Base-by-base conservation (phyloP, 2,113 vertebrate species). In the Phalacrocorax carbo region DNA sequence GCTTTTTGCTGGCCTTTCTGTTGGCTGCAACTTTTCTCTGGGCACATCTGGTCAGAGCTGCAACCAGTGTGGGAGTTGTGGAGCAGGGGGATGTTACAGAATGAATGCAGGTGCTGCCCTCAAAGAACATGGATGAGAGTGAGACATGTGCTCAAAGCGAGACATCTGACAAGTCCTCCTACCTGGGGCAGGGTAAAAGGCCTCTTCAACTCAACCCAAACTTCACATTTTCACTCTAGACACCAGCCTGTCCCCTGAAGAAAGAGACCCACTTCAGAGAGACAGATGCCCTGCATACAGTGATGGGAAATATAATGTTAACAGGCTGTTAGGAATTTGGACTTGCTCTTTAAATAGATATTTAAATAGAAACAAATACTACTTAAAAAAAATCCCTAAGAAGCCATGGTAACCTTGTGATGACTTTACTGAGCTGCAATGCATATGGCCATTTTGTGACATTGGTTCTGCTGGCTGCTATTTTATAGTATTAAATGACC, bases 51-150 rank as follows among this genome's bases (percentile, higher is more conserved):
- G 69, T 40, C 8, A 2, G 62, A 54, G 27, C n/a, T 16, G 10
- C 13, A 54, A 29, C 40, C 46, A 62, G 54, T 2, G 1, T 27
- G 44, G 71, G 44, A 36, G 23, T 69, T 0, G 1, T 60, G 52
- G 65, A 72, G 30, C 15, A 21, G 71, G 52, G 40, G 6, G 49
- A 69, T 72, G 40, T 58, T 73, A 42, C 38, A 66, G 25, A 34
- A n/a, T 2, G 5, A 82, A 27, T 0, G 0, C 30, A 65, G n/a
- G 27, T 25, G 16, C 26, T 90, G 21, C 27, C 27, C 46, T 73
- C 27, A 58, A 54, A 83, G 54, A 80, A 9, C 1, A 0, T n/a
- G 19, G 21, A 48, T 77, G 34, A 77, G 23, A 86, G 23, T 29
- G 40, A 69, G 29, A 30, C 13, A 10, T n/a, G 58, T 44, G 34